Conservation (phyloP, 2,888 invertebrate genomes). For the Nasonovia ribisnigri region DNA sequence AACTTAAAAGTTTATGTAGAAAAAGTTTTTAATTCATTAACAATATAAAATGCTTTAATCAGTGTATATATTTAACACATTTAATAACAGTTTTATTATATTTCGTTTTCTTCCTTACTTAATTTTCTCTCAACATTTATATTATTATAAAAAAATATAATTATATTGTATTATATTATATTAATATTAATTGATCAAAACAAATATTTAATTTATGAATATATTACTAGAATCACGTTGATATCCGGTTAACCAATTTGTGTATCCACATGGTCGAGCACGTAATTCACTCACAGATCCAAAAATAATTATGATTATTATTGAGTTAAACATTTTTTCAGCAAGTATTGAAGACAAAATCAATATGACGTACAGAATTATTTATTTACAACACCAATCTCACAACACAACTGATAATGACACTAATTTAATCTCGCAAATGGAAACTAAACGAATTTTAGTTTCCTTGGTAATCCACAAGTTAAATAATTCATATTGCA, state of each 20-base stretch:
- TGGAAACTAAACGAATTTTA: not conserved
- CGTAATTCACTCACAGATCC: too few species aligned
- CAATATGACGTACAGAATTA: not conserved
- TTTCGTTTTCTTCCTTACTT: not conserved
- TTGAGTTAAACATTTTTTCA: not conserved
- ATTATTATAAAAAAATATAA: not conserved
- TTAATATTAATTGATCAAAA: not conserved
- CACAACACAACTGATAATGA: too few species aligned
- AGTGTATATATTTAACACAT: not conserved
- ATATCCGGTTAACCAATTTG: not conserved
- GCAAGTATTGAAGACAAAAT: not conserved
- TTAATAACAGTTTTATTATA: not conserved
- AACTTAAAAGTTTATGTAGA: not conserved
- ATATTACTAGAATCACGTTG: not conserved
- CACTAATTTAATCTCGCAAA: not conserved
- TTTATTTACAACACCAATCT: not conserved
- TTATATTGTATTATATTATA: too few species aligned
- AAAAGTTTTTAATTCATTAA: not conserved
- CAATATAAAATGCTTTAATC: not conserved
- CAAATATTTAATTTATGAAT: not conserved
- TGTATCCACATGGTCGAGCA: not conserved
- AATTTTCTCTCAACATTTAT: not conserved
- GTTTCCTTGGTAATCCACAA: not conserved
- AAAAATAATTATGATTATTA: too few species aligned
- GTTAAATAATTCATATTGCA: not conserved